These are phyloP conservation scores for Adelphocoris suturalis DNA, from an alignment of 2,888 invertebrate genomes.

Conservation along the genomic window DNA sequence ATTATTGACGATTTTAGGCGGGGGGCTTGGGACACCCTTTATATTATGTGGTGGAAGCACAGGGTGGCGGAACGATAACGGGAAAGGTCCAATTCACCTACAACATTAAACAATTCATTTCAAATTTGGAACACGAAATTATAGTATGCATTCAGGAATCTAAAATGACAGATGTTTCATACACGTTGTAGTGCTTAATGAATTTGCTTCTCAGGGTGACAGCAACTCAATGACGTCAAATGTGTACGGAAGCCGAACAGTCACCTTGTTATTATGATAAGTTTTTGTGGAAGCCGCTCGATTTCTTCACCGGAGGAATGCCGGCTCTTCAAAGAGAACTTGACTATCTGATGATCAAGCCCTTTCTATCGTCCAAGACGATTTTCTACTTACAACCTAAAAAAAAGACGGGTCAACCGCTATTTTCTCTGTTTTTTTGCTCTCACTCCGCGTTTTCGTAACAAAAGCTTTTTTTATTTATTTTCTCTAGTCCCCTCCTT, in stretches of 20 bases:
- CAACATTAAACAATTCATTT: too few species aligned
- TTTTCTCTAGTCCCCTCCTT: neutral
- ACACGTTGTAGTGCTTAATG: too few species aligned
- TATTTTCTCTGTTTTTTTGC: conserved; percentile 45
- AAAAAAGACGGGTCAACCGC: conserved; percentile 55
- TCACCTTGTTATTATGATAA: neutral
- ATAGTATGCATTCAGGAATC: too few species aligned
- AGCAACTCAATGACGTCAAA: neutral
- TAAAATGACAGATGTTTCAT: too few species aligned
- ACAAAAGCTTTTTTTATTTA: conserved; percentile 24
- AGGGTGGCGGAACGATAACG: too few species aligned
- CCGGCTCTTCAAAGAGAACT: conserved; percentile 52
- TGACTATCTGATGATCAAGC: conserved; percentile 33
- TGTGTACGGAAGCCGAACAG: neutral
- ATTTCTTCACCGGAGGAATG: conserved; percentile 34
- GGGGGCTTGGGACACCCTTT: too few species aligned
- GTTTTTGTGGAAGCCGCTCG: conserved; percentile 10
- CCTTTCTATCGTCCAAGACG: conserved; percentile 31
- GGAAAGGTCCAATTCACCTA: too few species aligned
- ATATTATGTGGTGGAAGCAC: too few species aligned
- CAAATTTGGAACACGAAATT: too few species aligned
- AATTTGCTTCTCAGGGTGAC: too few species aligned
- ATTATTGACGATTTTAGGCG: too few species aligned
- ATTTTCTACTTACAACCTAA: conserved; percentile 42
- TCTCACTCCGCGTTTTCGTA: conserved; percentile 29